These are phyloP conservation scores for Periphyllus acericola DNA, from an alignment of 2,888 invertebrate genomes.

Conservation along the genomic window DNA sequence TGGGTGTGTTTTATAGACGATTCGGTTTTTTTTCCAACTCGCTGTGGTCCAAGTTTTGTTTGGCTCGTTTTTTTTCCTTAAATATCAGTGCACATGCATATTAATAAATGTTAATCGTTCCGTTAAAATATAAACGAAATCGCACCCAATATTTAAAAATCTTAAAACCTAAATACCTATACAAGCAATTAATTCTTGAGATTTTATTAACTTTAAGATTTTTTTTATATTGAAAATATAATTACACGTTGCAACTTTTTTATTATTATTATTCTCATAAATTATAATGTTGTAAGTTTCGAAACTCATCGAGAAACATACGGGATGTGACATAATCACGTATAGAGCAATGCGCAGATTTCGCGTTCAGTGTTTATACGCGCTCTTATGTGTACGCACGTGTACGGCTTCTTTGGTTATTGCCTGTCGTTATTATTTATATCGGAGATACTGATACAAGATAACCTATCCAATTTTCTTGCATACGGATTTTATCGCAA, in stretches of 20 bases:
- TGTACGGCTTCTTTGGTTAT: background rate
- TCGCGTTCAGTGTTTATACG: background rate
- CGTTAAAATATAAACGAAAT: background rate
- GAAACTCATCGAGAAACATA: background rate
- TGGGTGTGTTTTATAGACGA: background rate
- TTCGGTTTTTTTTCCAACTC: background rate
- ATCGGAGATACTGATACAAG: constrained; percentile 16
- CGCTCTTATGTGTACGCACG: background rate
- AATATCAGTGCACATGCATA: background rate
- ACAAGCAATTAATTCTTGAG: constrained; percentile 4
- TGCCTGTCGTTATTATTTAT: constrained; percentile 29
- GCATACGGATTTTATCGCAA: constrained; percentile 19
- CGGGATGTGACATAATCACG: constrained; percentile 27
- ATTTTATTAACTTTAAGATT: background rate
- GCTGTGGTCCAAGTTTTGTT: background rate
- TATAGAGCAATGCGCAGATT: constrained; percentile 7
- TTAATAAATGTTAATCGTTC: background rate
- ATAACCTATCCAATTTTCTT: constrained; percentile 29
- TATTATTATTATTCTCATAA: constrained; percentile 27
- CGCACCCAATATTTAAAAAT: background rate
- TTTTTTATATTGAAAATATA: constrained; percentile 27
- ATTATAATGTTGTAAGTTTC: constrained; percentile 15
- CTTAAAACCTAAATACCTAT: background rate
- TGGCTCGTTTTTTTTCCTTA: background rate
- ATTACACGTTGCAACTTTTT: constrained; percentile 10